Evolutionary conservation across 2,113 vertebrate genomes (phyloP), one percentile per base, ranked within the genome.

Genomic region (Indri indri): DNA sequence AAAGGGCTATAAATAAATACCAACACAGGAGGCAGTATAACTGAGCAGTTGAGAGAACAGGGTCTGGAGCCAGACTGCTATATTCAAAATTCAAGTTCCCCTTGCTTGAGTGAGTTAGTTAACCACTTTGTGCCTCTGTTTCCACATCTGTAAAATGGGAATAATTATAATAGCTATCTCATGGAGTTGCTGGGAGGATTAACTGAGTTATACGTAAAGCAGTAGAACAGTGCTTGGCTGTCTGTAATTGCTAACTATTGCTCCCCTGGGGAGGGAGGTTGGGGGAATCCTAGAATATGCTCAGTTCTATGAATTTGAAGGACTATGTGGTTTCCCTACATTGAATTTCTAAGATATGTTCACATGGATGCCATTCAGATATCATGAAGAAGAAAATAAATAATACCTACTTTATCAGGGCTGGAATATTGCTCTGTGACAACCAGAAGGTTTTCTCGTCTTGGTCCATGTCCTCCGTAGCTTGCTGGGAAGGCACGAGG

Each of bases 381-480:
- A 79, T 23, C 4, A 2, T 6, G 18, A 71, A 63, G 59, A 90
- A 89, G 8, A 70, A 47, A 77, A 86, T 66, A 79, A 83, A 45
- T 0, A 2, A 50, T n/a, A 97, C 97, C 0, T 95, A 99, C 99
- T 99, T 99, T 96, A 99, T 95, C 32, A 99, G 98, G 94, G 98
- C 98, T 34, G 98, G 98, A 47, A 99, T 98, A 94, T 99, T 99
- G 79, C 96, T 99, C 93, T 96, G 98, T 45, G 94, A 88, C 76
- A 98, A 98, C 99, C 99, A 99, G 94, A 99, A 99, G 68, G 9
- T 94, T 96, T 97, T 99, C 66, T 99, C 99, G 0, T 99, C 98
- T 63, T 98, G 82, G 65, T 98, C 98, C 99, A 99, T 99, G 82
- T 98, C 98, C 37, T 97, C 87, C 66, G 99, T 95, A 13, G 99